Evolutionary conservation across 2,113 vertebrate species (phyloP).

Genomic region (Meles meles): DNA sequence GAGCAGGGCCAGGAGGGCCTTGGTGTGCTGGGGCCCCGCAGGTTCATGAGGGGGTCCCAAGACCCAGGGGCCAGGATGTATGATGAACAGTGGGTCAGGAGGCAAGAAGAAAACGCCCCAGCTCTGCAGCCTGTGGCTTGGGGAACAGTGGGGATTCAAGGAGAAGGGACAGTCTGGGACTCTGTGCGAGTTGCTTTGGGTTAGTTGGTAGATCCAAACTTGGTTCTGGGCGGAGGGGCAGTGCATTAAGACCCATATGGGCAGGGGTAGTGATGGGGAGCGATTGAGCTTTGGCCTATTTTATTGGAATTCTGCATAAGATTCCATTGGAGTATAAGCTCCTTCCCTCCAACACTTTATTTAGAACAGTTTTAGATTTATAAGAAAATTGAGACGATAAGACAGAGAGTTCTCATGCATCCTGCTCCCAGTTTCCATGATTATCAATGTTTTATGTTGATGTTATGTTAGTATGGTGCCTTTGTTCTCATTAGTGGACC

Average conservation of each 20-base stretch:
- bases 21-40: background rate
- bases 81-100: background rate
- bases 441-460: background rate
- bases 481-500: background rate
- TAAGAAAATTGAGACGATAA: background rate
- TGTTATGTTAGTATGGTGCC: background rate
- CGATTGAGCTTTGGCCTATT: background rate
- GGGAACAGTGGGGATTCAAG: background rate
- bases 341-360: background rate
- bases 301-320: background rate
- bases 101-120: background rate
- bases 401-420: background rate
- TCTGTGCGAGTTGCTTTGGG: background rate
- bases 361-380: background rate
- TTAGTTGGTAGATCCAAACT: background rate
- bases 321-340: background rate
- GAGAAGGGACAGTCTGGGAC: background rate
- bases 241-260: accelerated
- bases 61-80: background rate
- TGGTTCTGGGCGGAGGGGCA: background rate
- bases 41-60: too few relatives aligned
- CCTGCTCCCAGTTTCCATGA: background rate
- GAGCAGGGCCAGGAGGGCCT: background rate
- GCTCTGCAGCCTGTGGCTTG: background rate
- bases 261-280: too few relatives aligned